Evolutionary conservation across 2,888 invertebrate species (phyloP), one percentile per base, ranked within the genome.

Genomic region (Yponomeuta malinellus): DNA sequence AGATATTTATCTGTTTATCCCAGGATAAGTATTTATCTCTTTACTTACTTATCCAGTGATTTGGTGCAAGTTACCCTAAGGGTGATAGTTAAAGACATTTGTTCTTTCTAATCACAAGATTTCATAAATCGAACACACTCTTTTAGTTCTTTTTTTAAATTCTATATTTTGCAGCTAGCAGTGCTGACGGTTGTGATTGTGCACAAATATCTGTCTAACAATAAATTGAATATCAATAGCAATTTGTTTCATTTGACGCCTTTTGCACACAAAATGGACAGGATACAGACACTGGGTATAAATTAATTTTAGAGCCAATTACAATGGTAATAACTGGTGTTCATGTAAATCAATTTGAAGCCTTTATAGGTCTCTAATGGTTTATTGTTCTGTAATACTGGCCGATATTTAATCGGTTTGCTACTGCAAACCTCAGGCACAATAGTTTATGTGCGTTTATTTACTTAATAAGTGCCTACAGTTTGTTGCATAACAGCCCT

Each of bases 301-400:
- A 68, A 68, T 68, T 48, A 68, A 5, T 68, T 48, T 23, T 48
- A 23, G 12, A 48, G 23, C 15, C 68, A 68, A 48, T 68, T 68
- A 68, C 52, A 68, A 68, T 59, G 29, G 68, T 52, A 52, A 31
- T 68, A 68, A 52, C 10, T 29, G n/a, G 43, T 43, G 29, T 65
- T 65, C 29, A 12, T 31, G 79, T 83, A 83, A 83, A 88, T 88
- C 87, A 87, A 80, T 83, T 79, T 79, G 81, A 83, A 84, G 83
- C 84, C 84, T 82, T 82, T 83, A 59, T 59, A 59, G 52, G 52
- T 59, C 3, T 15, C 15, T 59, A 88, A 86, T 87, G 81, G 83
- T 81, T 79, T 81, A 86, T 84, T 86, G 87, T 85, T 83, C 78
- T 77, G 75, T 78, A 33, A 63, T 37, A 37, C 23, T 31, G 69